phyloP scores from a whole-genome alignment of 2,113 vertebrate genomes.

The Coturnix japonica region DNA sequence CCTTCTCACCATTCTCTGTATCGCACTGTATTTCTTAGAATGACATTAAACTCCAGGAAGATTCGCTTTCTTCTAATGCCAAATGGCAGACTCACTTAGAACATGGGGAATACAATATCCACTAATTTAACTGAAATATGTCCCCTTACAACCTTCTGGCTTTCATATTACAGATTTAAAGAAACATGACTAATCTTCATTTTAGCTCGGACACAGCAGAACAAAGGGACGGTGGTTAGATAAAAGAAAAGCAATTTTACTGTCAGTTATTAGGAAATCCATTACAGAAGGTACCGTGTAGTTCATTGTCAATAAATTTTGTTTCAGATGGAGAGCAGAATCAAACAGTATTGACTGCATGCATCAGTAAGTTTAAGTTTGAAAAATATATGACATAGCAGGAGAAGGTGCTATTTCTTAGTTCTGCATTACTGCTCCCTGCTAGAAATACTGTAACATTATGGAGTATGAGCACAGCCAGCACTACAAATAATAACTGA shows the following conservation, averaged over 20 bases:
- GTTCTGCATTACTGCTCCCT: constrained; percentile 34
- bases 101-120: neutral
- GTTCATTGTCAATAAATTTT: constrained; percentile 60
- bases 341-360: constrained; percentile 55
- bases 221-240: neutral
- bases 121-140: neutral
- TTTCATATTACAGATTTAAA: neutral
- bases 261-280: constrained; percentile 50
- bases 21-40: neutral
- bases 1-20: neutral
- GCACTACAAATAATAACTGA: neutral
- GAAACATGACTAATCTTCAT: neutral
- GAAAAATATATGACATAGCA: constrained; percentile 38
- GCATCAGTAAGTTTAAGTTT: constrained; percentile 53
- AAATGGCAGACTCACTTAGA: neutral
- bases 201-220: neutral
- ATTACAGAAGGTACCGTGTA: constrained; percentile 32
- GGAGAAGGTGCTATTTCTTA: constrained; percentile 43
- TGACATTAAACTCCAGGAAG: neutral
- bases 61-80: neutral
- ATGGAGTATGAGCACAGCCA: neutral
- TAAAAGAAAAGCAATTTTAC: neutral
- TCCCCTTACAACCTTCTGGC: neutral
- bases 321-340: constrained; percentile 60
- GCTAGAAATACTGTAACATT: neutral